A percentile compares a stretch with the other conserved stretches of the same genome.
These are phyloP conservation scores for Latrodectus hesperus DNA, from an alignment of 2,888 invertebrate genomes.

Conservation along the genomic window DNA sequence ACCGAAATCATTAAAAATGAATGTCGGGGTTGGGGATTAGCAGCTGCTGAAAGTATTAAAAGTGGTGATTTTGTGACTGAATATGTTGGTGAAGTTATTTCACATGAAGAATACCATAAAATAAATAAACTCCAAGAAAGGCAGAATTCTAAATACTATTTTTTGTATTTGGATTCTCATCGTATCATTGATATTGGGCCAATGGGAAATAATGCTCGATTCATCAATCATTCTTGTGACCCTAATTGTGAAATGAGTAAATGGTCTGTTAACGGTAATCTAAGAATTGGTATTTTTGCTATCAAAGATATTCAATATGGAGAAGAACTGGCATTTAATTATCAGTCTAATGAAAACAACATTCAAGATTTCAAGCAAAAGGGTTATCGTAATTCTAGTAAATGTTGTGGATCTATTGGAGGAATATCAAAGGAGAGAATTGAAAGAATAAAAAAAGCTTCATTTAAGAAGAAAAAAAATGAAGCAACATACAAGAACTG, in stretches of 20 bases:
- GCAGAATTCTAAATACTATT: constrained; percentile 94
- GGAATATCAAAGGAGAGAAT: constrained; percentile 79
- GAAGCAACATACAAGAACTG: constrained; percentile 71
- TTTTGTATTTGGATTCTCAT: constrained; percentile 91
- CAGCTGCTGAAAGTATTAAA: constrained; percentile 82
- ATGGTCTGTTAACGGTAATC: constrained; percentile 94
- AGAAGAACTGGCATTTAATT: constrained; percentile 95
- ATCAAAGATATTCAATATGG: constrained; percentile 83
- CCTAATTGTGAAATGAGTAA: constrained; percentile 97
- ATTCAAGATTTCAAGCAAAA: constrained; percentile 79
- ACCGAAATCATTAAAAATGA: constrained; percentile 81
- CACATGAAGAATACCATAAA: constrained; percentile 88
- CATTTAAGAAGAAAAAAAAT: no score
- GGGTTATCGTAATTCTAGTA: constrained; percentile 90
- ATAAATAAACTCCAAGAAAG: constrained; percentile 86
- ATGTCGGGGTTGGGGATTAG: constrained; percentile 90
- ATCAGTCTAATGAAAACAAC: constrained; percentile 87
- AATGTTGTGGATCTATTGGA: constrained; percentile 93
- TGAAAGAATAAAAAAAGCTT: no score
- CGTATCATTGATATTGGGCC: constrained; percentile 96
- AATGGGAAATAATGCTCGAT: constrained; percentile 87
- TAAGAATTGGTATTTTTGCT: constrained; percentile 92
- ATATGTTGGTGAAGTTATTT: constrained; percentile 96
- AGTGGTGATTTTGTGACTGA: constrained; percentile 92
- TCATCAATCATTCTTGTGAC: constrained; percentile 96